phyloP scores from a whole-genome alignment of 2,113 vertebrate genomes.

The Paedocypris sp. region DNA sequence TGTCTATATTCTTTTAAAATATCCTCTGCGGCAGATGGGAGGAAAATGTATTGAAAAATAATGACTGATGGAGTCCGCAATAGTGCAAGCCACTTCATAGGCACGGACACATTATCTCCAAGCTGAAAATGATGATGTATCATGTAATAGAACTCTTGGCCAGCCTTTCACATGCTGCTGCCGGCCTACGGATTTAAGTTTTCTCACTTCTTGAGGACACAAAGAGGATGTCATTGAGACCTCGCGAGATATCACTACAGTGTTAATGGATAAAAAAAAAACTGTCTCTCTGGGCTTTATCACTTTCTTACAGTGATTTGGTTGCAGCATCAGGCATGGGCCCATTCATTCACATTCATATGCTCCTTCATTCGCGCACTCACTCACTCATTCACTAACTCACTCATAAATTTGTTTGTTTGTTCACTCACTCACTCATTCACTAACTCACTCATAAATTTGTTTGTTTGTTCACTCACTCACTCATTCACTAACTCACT shows the following conservation, averaged over 20 bases:
- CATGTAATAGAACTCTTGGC: constrained; percentile 10
- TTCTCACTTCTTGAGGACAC: neutral
- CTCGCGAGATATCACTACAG: neutral
- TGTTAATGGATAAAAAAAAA: neutral
- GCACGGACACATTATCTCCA: neutral
- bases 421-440: too few relatives aligned
- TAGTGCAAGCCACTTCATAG: neutral
- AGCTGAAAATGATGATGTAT: constrained; percentile 13
- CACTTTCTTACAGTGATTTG: too few relatives aligned
- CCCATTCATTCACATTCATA: too few relatives aligned
- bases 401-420: too few relatives aligned
- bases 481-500: too few relatives aligned
- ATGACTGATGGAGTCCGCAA: constrained; percentile 8
- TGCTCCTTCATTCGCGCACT: too few relatives aligned
- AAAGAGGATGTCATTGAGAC: neutral
- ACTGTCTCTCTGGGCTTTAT: too few relatives aligned
- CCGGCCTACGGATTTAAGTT: neutral
- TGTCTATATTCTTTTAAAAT: neutral
- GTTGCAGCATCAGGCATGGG: too few relatives aligned
- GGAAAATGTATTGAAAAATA: neutral
- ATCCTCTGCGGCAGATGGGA: neutral
- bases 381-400: too few relatives aligned
- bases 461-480: too few relatives aligned
- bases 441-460: too few relatives aligned
- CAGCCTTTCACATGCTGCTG: neutral